Evolutionary conservation across 2,113 vertebrate genomes (phyloP).

Genomic region (Strix aluco): DNA sequence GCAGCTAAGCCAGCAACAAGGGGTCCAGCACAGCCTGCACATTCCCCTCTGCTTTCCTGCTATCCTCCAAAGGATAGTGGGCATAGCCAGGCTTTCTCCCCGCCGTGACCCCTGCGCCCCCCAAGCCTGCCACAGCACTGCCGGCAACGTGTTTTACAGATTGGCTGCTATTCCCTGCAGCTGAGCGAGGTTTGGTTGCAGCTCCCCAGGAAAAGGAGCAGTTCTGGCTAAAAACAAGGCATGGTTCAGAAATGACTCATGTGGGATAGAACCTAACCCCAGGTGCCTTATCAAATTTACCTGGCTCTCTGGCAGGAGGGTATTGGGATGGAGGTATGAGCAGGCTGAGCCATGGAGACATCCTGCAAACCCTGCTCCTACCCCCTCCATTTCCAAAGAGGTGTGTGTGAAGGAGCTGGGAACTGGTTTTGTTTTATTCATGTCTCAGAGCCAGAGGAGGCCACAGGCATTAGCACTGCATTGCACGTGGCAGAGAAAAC

Average conservation of each 20-base stretch:
- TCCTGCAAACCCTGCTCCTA: background rate
- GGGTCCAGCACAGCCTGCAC: rapidly evolving
- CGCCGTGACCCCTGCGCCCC: rapidly evolving
- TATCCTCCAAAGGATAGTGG: background rate
- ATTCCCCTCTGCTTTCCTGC: background rate
- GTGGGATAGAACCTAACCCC: background rate
- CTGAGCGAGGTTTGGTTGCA: background rate
- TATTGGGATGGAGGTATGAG: background rate
- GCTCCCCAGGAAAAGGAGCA: background rate
- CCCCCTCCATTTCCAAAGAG: background rate
- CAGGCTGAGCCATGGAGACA: background rate
- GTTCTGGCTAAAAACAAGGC: background rate
- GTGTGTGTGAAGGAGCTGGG: background rate
- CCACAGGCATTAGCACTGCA: background rate
- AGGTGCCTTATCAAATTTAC: background rate
- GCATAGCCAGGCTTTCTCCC: background rate
- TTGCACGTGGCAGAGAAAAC: background rate
- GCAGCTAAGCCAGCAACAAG: background rate
- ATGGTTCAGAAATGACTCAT: background rate
- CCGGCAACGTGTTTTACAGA: background rate
- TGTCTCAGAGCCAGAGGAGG: conserved; percentile 7
- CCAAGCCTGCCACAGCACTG: rapidly evolving
- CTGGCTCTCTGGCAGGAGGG: background rate
- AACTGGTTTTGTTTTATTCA: conserved; percentile 40
- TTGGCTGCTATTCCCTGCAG: background rate